These are phyloP conservation scores for Lypha dubia DNA, from an alignment of 2,888 invertebrate species.

Conservation along the genomic window DNA sequence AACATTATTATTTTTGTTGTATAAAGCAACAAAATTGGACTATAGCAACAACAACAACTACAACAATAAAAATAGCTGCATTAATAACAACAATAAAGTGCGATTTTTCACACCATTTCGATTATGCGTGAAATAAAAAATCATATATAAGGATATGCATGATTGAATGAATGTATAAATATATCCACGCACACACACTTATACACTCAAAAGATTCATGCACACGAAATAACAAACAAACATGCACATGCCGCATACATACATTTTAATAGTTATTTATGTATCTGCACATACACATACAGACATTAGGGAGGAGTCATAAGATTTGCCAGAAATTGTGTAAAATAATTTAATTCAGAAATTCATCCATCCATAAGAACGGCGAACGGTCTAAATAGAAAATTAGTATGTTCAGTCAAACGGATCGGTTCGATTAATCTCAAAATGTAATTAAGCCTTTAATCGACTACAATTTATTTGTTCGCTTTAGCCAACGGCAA, in stretches of 20 bases:
- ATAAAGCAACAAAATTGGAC: slow-evolving; percentile 40
- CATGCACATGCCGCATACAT: not conserved
- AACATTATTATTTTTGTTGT: slow-evolving; percentile 49
- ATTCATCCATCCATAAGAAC: no score
- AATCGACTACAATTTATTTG: no score
- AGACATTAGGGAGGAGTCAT: not conserved
- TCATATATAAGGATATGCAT: slow-evolving; percentile 71
- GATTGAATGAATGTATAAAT: slow-evolving; percentile 57
- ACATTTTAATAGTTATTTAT: not conserved
- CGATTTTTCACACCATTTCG: slow-evolving; percentile 79
- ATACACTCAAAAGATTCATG: not conserved
- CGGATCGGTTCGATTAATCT: no score
- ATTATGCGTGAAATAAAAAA: slow-evolving; percentile 73
- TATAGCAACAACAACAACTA: slow-evolving; percentile 20
- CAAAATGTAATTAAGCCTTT: no score
- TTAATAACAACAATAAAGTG: slow-evolving; percentile 74
- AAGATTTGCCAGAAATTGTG: no score
- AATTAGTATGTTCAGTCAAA: no score
- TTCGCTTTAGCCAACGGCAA: no score
- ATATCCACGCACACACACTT: not conserved
- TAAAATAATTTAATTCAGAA: no score
- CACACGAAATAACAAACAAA: not conserved
- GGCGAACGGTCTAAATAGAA: no score
- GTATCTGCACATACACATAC: not conserved
- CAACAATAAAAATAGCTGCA: slow-evolving; percentile 20